Percentiles rank a stretch among this genome's conserved stretches.
Evolutionary conservation across 2,888 invertebrate species (phyloP).

Genomic region (Pycnomerus fuliginosus): DNA sequence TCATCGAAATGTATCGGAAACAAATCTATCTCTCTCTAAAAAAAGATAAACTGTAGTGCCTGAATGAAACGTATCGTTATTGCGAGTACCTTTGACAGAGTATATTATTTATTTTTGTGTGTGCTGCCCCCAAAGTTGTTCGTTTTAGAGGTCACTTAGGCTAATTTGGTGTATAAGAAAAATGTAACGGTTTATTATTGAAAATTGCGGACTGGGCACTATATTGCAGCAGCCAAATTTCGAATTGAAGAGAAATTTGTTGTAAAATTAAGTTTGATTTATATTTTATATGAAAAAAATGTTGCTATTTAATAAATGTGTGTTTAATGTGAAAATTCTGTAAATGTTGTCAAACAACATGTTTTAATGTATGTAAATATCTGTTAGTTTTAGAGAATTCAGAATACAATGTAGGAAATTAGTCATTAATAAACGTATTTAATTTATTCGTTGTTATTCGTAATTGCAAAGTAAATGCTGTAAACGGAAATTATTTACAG

Average conservation of each 20-base stretch:
- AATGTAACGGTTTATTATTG: conserved; percentile 5
- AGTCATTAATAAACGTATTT: conserved; percentile 21
- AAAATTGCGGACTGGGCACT: not conserved
- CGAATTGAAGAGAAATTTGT: not conserved
- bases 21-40: conserved; percentile 19
- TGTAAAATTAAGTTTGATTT: conserved; percentile 18
- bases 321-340: conserved; percentile 38
- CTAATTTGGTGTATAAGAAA: not conserved
- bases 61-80: conserved; percentile 45
- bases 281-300: conserved; percentile 21
- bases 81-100: conserved; percentile 34
- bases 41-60: conserved; percentile 43
- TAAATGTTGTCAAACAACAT: conserved; percentile 39
- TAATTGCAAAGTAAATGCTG: no score
- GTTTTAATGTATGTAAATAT: conserved; percentile 45
- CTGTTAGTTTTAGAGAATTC: conserved; percentile 41
- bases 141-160: not conserved
- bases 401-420: conserved; percentile 32
- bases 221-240: not conserved
- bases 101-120: conserved; percentile 25
- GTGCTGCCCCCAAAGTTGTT: conserved; percentile 7
- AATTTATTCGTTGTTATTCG: conserved; percentile 6
- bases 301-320: conserved; percentile 28
- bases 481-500: no score
- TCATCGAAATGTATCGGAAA: no score